phyloP scores from a whole-genome alignment of 2,113 vertebrate species.

The Leptodactylus fuscus region DNA sequence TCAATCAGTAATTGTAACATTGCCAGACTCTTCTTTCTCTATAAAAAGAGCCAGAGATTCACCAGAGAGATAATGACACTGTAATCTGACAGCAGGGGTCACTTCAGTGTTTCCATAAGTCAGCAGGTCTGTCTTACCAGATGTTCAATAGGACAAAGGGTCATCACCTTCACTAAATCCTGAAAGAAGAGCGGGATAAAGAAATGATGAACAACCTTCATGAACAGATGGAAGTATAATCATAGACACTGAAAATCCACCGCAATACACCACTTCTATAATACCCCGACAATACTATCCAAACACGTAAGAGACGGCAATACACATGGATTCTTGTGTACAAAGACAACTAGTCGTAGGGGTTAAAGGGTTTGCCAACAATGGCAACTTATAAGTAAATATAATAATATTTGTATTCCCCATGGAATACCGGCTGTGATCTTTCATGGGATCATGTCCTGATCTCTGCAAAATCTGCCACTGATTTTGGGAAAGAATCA shows the following conservation, averaged over 20 bases:
- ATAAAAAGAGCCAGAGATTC: conserved; percentile 63
- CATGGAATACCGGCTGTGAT: too few species aligned
- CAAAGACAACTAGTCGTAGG: too few species aligned
- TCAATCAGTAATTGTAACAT: conserved; percentile 89
- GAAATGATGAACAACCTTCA: neutral
- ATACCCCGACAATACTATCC: too few species aligned
- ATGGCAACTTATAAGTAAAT: too few species aligned
- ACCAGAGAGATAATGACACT: neutral
- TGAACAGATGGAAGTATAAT: neutral
- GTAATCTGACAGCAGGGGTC: neutral
- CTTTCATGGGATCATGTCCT: too few species aligned
- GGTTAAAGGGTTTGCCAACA: too few species aligned
- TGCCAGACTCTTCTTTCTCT: conserved; percentile 85
- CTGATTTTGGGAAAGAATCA: too few species aligned
- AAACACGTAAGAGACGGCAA: too few species aligned
- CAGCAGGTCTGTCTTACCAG: conserved; percentile 78
- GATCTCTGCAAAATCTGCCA: too few species aligned
- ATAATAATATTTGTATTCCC: too few species aligned
- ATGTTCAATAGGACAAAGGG: conserved; percentile 85
- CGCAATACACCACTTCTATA: neutral
- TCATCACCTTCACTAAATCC: conserved; percentile 86
- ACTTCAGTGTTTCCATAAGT: neutral
- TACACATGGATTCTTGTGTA: too few species aligned
- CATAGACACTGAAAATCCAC: neutral
- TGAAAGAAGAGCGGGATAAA: conserved; percentile 68